Evolutionary conservation across 2,797 vertebrate genomes (phyloP), one percentile per base, ranked within the genome.

Genomic region (Apogon hyalosoma): DNA sequence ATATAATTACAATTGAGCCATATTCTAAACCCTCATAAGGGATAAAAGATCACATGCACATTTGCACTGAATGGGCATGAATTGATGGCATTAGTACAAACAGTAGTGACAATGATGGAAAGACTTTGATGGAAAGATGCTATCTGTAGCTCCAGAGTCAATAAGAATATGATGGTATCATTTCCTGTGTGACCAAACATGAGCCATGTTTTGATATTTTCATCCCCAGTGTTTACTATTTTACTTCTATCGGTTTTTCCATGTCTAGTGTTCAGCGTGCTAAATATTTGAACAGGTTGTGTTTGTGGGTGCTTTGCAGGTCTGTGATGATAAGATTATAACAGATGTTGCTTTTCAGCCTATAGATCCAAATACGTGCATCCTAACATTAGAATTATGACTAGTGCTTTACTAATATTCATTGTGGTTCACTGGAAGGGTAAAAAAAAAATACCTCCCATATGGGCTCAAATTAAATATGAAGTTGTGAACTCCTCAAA

Each of bases 221-320:
- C 13, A 41, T 12, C 61, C 47, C 21, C 6, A 9, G 4, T 69
- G 59, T 72, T 72, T 55, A 14, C 39, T 40, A 18, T 18, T n/a
- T 13, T 69, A 40, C 40, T 42, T 62, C 51, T 65, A 64, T 60
- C 51, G 40, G 10, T 41, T 80, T 74, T 76, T 76, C 56, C 60
- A 62, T 41, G 3, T 53, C 10, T 5, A 0, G 12, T 46, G 4
- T 65, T 48, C 49, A 43, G 16, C 28, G 43, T 16, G 40, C 15
- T 70, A 48, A 48, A 82, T 73, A 64, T 87, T 73, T 83, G 62
- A 73, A 63, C 70, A 63, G 73, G 42, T 45, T 33, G 15, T 43
- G 50, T 58, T 43, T 24, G 4, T 53, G 39, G 33, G 13, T 45
- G 38, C 54, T 60, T 15, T 54, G 36, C 12, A 14, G 57, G 49